Base-by-base conservation (phyloP, 2,113 vertebrate species). In the Dryoscopus gambensis region DNA sequence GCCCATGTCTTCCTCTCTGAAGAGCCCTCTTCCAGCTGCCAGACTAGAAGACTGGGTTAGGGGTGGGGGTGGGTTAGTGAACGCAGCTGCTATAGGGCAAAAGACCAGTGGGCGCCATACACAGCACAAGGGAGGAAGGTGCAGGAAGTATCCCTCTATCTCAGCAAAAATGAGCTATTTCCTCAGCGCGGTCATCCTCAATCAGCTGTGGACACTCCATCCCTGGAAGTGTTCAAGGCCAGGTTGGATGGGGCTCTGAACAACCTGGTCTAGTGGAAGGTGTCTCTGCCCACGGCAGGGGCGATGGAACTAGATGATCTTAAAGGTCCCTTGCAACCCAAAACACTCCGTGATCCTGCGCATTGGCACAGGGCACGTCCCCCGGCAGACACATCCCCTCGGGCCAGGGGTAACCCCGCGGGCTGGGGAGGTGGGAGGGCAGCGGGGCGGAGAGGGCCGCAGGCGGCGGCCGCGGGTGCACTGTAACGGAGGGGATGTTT, bases 11-110 rank as follows among this genome's bases (percentile, higher is more conserved):
- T 80, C 27, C 46, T 65, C 57, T 68, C 76, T 17, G 0, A 1
- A 69, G 37, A 95, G 40, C 57, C 22, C 0, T 1, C n/a, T 60
- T 0, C 0, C 37, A 24, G 39, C 23, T 11, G 11, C 11, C 56
- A 64, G 21, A 65, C 7, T 12, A 53, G n/a, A 22, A 56, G 18
- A 18, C 42, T 21, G 20, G 5, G 31, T 9, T 19, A 11, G 5
- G 21, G 4, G 6, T 9, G 3, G 3, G 5, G 4, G 1, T 3
- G 12, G 12, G 23, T 56, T 60, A 55, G 9, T 10, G 35, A 75
- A 49, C 6, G 22, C n/a, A 49, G 33, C 37, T 22, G 21, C 10
- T 22, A 22, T 28, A 70, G 4, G 15, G 31, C 15, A 19, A 39
- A 53, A 55, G 33, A 30, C 27, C 30, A 19, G 35, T 1, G 11